Conservation (phyloP, 53 echinoderm and acorn worm genomes). For the Apostichopus leukothele region DNA sequence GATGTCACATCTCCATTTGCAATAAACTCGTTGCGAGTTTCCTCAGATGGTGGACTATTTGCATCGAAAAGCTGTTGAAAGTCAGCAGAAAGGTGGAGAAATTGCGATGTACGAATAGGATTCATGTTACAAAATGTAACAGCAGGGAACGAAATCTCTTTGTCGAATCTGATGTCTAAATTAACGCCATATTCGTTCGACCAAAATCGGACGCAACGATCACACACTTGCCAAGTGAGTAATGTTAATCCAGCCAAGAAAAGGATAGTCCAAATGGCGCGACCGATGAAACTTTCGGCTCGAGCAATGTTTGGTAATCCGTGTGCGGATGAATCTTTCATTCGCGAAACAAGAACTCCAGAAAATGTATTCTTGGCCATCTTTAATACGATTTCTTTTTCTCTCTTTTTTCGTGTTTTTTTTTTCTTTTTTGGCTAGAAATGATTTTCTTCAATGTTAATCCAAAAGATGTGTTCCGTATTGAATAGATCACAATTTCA, state of each 20-base stretch:
- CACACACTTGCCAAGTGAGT: conserved; percentile 49
- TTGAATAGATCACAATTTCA: too few species aligned
- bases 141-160: conserved; percentile 58
- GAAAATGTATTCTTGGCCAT: neutral
- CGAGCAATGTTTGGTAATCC: conserved; percentile 87
- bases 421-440: neutral
- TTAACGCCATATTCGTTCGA: conserved; percentile 50
- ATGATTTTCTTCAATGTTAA: too few species aligned
- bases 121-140: conserved; percentile 82
- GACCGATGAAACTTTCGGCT: conserved; percentile 48
- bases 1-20: neutral
- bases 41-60: neutral
- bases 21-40: too few species aligned
- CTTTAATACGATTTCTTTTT: neutral
- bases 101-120: conserved; percentile 15
- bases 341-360: neutral
- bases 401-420: neutral
- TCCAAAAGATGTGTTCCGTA: too few species aligned
- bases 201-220: conserved; percentile 12
- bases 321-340: conserved; percentile 71
- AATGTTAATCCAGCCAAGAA: conserved; percentile 48
- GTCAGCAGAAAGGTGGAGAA: conserved; percentile 32
- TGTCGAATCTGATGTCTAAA: conserved; percentile 56
- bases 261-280: conserved; percentile 56
- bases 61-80: conserved; percentile 51